Evolutionary conservation across 2,113 vertebrate genomes (phyloP).

Genomic region (Tupaia tana): DNA sequence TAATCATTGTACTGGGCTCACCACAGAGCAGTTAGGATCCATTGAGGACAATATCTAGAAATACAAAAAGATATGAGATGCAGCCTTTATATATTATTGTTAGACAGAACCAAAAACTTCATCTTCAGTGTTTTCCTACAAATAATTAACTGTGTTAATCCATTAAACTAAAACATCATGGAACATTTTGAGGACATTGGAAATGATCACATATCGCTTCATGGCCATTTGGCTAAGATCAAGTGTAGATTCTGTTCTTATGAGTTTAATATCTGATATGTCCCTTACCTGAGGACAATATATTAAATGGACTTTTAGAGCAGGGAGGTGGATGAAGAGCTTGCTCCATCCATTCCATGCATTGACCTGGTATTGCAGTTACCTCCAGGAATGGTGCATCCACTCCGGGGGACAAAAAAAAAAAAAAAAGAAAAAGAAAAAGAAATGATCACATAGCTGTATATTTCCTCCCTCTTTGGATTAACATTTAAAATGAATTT

Average conservation of each 20-base stretch:
- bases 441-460: neutral
- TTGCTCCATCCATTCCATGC: neutral
- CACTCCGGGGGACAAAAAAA: no score
- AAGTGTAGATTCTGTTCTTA: neutral
- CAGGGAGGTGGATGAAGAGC: neutral
- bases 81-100: neutral
- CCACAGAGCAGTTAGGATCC: neutral
- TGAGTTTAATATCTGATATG: neutral
- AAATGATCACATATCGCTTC: neutral
- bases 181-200: neutral
- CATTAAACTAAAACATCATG: neutral
- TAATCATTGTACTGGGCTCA: neutral
- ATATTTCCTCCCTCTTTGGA: neutral
- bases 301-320: neutral
- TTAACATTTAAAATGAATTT: conserved; percentile 61
- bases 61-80: neutral
- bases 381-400: neutral
- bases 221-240: neutral
- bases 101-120: neutral
- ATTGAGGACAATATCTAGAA: neutral
- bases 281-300: neutral
- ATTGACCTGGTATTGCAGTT: neutral
- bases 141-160: neutral
- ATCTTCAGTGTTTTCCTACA: neutral
- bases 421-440: no score